Evolutionary conservation across 2,797 vertebrate species (phyloP).

Genomic region (Brachyalestes nurse): DNA sequence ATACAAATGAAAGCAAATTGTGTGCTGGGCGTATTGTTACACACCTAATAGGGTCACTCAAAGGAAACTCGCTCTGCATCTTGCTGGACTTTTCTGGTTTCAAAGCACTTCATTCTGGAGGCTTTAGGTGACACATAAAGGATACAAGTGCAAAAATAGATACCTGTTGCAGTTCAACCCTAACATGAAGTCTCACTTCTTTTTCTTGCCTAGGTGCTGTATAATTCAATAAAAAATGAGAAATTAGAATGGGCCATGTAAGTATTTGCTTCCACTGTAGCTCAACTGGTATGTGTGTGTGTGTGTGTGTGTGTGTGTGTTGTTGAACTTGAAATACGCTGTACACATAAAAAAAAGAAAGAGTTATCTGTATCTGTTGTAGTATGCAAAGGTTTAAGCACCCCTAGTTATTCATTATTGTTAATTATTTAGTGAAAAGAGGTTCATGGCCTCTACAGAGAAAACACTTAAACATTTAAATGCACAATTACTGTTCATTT

Average conservation of each 20-base stretch:
- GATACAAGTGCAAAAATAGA: not conserved
- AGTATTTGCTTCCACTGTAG: conserved; percentile 73
- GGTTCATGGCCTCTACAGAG: no score
- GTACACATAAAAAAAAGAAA: no score
- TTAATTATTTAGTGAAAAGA: no score
- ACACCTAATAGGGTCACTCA: not conserved
- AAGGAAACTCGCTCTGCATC: no score
- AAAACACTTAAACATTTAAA: no score
- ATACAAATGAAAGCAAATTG: no score
- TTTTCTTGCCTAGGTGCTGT: conserved; percentile 83
- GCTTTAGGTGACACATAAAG: not conserved
- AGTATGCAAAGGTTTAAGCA: no score
- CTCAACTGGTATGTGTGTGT: conserved; percentile 1
- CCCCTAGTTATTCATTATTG: no score
- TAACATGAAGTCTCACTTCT: conserved; percentile 14
- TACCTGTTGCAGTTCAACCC: not conserved
- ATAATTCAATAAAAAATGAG: conserved; percentile 98
- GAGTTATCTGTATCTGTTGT: no score
- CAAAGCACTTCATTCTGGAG: not conserved
- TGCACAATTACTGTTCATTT: no score
- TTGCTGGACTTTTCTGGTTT: not conserved
- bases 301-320: conserved; percentile 15
- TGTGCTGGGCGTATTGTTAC: not conserved
- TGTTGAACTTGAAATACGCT: not conserved
- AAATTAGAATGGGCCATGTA: conserved; percentile 98